Evolutionary conservation across 2,113 vertebrate species (phyloP).

Genomic region (Columba livia): DNA sequence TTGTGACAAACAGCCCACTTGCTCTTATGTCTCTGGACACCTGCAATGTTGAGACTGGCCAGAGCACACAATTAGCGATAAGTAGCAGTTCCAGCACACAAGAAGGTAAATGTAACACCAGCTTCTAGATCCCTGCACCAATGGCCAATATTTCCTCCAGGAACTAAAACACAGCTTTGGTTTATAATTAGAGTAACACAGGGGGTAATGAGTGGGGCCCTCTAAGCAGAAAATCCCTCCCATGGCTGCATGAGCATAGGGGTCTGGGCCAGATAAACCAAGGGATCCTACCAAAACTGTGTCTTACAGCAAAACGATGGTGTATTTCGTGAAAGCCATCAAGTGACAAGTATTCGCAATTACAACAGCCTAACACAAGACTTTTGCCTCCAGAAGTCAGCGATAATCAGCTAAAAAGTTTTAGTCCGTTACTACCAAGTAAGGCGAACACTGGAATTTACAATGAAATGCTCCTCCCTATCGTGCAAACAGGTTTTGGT

Average conservation of each 20-base stretch:
- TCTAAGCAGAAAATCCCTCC: not conserved
- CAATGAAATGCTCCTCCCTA: not conserved
- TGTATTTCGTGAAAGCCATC: not conserved
- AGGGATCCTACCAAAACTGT: not conserved
- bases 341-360: not conserved
- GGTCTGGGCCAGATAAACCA: not conserved
- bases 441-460: not conserved
- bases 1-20: not conserved
- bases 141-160: not conserved
- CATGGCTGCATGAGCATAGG: not conserved
- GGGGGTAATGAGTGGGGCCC: too few relatives aligned
- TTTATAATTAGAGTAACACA: not conserved
- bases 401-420: not conserved
- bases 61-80: not conserved
- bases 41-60: not conserved
- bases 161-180: not conserved
- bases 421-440: not conserved
- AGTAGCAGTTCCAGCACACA: not conserved
- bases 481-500: not conserved
- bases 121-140: not conserved
- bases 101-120: not conserved
- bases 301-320: not conserved
- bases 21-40: not conserved
- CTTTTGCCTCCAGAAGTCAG: not conserved
- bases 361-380: not conserved